Evolutionary conservation across 1,140 invertebrate species (phyloP), one percentile per base, ranked within the genome.

Genomic region (Brachionus koreanus): DNA sequence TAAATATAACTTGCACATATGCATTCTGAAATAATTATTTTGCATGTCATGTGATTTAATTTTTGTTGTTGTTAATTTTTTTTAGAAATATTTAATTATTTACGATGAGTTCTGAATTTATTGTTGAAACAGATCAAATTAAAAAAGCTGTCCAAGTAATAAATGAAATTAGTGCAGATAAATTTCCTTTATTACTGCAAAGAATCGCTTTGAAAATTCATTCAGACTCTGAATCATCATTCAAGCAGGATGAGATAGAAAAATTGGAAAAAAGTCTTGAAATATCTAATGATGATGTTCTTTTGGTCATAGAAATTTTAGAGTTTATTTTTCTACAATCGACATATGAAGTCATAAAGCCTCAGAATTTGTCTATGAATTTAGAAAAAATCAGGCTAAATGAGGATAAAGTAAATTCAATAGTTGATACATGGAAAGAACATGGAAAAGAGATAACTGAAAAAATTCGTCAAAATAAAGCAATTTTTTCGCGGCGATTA

Each of bases 251-350:
- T 12, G 49, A 65, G n/a, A 57, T 65, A 9, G 76, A 79, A 46
- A 74, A 74, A 37, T 33, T 79, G 10, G 61, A 65, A 43, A 79
- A 61, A 61, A 79, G 52, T 37, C 35, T 65, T 10, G 49, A 79
- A 23, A 33, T 74, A 25, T 19, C 12, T 13, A 43, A 74, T 16
- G 42, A 57, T 13, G 13, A 43, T 61, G 49, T 61, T 5, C 12
- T 65, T 23, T 16, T 79, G 19, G 33, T 65, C 9, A 79, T 57
- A 25, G 76, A 79, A 23, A 61, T 79, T 61, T 61, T 79, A 37
- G 49, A 79, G 57, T 79, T 79, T 16, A 65, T 79, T 7, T 79
- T 42, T 43, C 33, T 79, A 79, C 76, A 79, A 37, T 57, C 76
- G 25, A 52, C 76, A 25, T 79, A 79, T 23, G 76, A 79, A 65